A percentile compares a stretch with the other conserved stretches of the same genome.
phyloP scores from a whole-genome alignment of 2,888 invertebrate species.

The Sepioteuthis lessoniana region DNA sequence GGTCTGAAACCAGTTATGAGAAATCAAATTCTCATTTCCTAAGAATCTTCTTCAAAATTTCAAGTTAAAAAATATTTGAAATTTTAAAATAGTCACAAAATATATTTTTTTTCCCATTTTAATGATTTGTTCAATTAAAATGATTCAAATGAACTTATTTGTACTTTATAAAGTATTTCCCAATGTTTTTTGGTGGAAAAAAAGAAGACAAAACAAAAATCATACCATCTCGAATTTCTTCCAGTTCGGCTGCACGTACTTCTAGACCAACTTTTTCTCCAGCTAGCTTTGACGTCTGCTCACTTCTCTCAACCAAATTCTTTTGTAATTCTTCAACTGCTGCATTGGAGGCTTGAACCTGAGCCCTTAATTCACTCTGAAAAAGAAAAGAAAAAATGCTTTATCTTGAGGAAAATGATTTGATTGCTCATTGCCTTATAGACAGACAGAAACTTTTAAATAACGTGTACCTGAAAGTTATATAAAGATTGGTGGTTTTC shows the following conservation, averaged over 20 bases:
- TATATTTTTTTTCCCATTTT: too few relatives aligned
- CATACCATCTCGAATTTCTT: slow-evolving; percentile 59
- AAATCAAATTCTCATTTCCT: too few relatives aligned
- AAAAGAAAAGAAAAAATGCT: neutral
- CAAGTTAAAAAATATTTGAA: too few relatives aligned
- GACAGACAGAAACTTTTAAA: neutral
- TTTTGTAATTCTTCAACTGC: slow-evolving; percentile 46
- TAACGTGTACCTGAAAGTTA: too few relatives aligned
- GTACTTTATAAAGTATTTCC: too few relatives aligned
- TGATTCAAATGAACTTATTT: too few relatives aligned
- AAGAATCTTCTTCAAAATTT: too few relatives aligned
- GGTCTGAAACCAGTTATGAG: too few relatives aligned
- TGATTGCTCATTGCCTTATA: neutral
- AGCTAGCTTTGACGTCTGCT: slow-evolving; percentile 51
- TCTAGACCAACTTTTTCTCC: slow-evolving; percentile 58
- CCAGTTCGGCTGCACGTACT: slow-evolving; percentile 57
- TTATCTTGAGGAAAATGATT: neutral
- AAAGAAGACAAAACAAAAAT: neutral
- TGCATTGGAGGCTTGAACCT: slow-evolving; percentile 50
- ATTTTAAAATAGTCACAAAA: too few relatives aligned
- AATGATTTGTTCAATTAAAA: too few relatives aligned
- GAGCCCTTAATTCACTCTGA: slow-evolving; percentile 51
- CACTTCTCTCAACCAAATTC: slow-evolving; percentile 49
- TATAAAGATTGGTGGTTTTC: too few relatives aligned
- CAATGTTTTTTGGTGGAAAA: too few relatives aligned